These are phyloP conservation scores for Carettochelys insculpta DNA, from an alignment of 2,113 vertebrate species.

Conservation along the genomic window DNA sequence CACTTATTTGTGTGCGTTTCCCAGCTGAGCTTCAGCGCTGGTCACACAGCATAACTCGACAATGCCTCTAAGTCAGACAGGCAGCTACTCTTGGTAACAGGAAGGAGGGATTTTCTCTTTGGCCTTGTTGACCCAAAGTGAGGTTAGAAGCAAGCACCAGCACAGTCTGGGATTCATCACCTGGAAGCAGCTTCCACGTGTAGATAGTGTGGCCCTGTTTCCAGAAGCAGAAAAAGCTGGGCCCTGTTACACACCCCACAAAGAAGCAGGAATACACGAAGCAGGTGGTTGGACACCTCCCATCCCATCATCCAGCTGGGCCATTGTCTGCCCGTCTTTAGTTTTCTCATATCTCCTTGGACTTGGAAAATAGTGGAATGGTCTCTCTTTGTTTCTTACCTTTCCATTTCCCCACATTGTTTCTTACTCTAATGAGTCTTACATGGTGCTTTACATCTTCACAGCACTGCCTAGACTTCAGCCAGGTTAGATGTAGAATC, in stretches of 20 bases:
- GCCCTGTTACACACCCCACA: background rate
- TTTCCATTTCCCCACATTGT: background rate
- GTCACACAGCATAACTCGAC: no score
- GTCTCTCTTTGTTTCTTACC: background rate
- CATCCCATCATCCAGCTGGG: no score
- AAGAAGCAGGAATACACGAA: background rate
- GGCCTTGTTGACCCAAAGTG: background rate
- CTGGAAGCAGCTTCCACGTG: background rate
- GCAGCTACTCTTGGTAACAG: background rate
- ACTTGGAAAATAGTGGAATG: background rate
- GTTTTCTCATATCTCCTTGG: background rate
- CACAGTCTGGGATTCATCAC: background rate
- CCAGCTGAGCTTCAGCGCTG: background rate
- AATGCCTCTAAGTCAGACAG: background rate
- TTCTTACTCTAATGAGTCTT: background rate
- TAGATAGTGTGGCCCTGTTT: background rate
- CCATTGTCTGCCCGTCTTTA: background rate
- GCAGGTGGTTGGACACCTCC: background rate
- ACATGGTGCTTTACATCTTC: background rate
- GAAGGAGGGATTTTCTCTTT: background rate
- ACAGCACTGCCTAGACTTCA: background rate
- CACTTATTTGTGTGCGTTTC: fast-evolving
- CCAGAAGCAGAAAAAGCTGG: background rate
- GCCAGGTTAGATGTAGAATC: no score
- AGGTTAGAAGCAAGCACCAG: background rate